These are phyloP conservation scores for Setophaga kirtlandii DNA, from an alignment of 2,113 vertebrate genomes.

Conservation along the genomic window DNA sequence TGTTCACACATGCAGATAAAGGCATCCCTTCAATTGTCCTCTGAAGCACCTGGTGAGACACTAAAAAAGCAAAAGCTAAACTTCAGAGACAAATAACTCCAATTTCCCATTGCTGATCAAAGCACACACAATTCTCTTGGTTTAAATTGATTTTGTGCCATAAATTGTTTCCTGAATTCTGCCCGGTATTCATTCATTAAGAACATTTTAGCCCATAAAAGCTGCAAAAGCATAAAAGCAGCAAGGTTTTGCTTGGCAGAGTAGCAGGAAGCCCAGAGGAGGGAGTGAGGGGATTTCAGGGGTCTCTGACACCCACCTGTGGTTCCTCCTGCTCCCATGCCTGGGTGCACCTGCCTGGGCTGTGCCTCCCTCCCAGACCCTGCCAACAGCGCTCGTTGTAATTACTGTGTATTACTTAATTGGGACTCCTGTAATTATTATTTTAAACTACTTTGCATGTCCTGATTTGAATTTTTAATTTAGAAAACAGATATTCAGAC, in stretches of 20 bases:
- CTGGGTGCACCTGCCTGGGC: slow-evolving; percentile 38
- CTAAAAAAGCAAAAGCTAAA: background rate
- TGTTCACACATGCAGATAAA: background rate
- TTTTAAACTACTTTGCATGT: slow-evolving; percentile 70
- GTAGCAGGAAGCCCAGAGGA: background rate
- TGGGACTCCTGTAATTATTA: slow-evolving; percentile 76
- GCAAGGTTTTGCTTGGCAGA: background rate
- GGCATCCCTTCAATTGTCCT: background rate
- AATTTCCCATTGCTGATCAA: background rate
- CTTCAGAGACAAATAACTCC: background rate
- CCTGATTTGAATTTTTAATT: slow-evolving; percentile 72
- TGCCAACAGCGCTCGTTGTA: slow-evolving; percentile 69
- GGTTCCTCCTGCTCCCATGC: background rate
- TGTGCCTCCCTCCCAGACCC: slow-evolving; percentile 19
- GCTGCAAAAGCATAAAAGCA: background rate
- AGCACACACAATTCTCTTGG: background rate
- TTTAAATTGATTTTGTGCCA: background rate
- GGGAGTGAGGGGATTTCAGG: background rate
- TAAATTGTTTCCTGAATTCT: background rate
- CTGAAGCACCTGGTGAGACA: background rate
- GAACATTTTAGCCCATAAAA: background rate
- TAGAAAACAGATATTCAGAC: slow-evolving; percentile 36
- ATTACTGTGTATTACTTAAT: slow-evolving; percentile 67
- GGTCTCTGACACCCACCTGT: background rate
- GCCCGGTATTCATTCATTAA: background rate